These are phyloP conservation scores for Campylorhamphus procurvoides DNA, from an alignment of 2,113 vertebrate genomes.

Conservation along the genomic window DNA sequence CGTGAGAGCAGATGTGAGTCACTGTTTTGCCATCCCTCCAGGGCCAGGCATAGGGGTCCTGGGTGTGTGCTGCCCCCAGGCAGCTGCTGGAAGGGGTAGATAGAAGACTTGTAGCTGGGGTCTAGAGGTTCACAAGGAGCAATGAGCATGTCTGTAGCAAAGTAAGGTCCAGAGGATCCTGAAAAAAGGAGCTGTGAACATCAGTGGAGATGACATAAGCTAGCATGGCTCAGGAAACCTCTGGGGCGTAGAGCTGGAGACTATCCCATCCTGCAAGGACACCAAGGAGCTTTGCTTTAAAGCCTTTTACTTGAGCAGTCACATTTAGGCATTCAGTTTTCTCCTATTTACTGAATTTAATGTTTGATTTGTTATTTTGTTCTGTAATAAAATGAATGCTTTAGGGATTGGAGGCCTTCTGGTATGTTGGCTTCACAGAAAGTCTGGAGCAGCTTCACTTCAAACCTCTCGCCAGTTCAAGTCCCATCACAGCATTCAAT, in stretches of 20 bases:
- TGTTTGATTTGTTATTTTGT: slow-evolving; percentile 13
- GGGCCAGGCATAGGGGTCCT: background rate
- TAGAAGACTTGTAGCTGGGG: background rate
- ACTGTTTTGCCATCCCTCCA: background rate
- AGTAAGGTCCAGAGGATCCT: background rate
- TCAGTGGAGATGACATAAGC: background rate
- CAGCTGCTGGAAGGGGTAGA: background rate
- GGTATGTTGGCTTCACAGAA: slow-evolving; percentile 50
- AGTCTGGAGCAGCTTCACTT: slow-evolving; percentile 33
- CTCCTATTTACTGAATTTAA: slow-evolving; percentile 20
- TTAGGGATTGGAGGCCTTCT: slow-evolving; percentile 46
- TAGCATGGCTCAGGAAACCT: background rate
- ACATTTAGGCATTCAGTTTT: background rate
- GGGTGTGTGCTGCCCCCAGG: background rate
- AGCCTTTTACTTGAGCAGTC: background rate
- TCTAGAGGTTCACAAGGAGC: background rate
- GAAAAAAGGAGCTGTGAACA: background rate
- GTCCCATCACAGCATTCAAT: slow-evolving; percentile 14
- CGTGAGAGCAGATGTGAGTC: rapidly evolving
- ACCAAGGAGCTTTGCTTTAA: background rate
- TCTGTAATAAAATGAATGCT: slow-evolving; percentile 32
- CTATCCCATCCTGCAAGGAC: background rate
- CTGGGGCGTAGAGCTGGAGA: background rate
- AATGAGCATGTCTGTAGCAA: background rate
- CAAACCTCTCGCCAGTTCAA: slow-evolving; percentile 35